A percentile compares a stretch with the other conserved stretches of the same genome.
phyloP scores from a whole-genome alignment of 2,113 vertebrate species.

The Monopterus albus region DNA sequence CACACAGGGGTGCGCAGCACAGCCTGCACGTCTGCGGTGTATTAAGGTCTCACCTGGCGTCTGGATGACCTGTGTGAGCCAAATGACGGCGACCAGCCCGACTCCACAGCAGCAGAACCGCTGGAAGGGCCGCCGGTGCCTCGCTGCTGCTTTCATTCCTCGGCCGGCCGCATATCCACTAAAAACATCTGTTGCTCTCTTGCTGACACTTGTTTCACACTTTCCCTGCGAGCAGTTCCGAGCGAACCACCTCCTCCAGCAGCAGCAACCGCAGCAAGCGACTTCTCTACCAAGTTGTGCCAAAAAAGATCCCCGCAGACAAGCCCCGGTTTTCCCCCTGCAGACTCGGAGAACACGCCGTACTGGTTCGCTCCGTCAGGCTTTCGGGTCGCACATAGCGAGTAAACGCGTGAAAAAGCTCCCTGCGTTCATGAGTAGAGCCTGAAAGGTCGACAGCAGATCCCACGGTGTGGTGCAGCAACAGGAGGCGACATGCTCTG shows the following conservation, averaged over 20 bases:
- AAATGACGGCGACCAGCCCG: conserved; percentile 77
- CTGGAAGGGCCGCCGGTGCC: conserved; percentile 79
- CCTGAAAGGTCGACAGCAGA: conserved; percentile 70
- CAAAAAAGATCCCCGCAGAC: conserved; percentile 19
- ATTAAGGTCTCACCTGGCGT: conserved; percentile 79
- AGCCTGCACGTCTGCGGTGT: conserved; percentile 25
- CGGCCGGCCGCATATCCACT: conserved; percentile 60
- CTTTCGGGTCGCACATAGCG: conserved; percentile 37
- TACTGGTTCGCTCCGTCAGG: conserved; percentile 10
- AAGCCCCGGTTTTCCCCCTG: conserved; percentile 8
- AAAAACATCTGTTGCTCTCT: conserved; percentile 74
- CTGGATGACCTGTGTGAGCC: conserved; percentile 78
- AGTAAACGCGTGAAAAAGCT: conserved; percentile 16
- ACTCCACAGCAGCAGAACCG: conserved; percentile 83
- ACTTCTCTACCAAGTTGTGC: conserved; percentile 69
- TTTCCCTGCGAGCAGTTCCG: conserved; percentile 41
- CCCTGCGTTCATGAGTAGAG: conserved; percentile 44
- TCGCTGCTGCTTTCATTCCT: conserved; percentile 80
- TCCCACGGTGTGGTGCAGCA: conserved; percentile 66
- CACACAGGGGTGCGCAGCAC: conserved; percentile 10
- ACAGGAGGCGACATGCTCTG: conserved; percentile 69
- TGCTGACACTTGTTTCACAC: conserved; percentile 62
- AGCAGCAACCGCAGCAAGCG: conserved; percentile 20
- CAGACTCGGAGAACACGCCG: conserved; percentile 34
- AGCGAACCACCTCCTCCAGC: neutral